Conservation (phyloP, 2,888 invertebrate species). For the Cephus pygmeus region DNA sequence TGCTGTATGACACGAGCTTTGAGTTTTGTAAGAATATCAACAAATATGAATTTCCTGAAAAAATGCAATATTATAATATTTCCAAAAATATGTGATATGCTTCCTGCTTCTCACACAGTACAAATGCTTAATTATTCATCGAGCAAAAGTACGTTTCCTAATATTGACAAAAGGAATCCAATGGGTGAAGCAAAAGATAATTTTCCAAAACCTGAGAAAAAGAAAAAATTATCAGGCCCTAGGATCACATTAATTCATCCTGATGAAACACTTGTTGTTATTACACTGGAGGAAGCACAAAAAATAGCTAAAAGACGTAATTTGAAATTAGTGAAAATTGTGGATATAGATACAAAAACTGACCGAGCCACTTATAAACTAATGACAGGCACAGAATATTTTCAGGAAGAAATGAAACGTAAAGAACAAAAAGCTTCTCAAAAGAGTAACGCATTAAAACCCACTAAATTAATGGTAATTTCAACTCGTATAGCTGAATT, state of each 20-base stretch:
- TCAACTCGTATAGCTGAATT: conserved; percentile 55
- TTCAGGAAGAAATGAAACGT: conserved; percentile 19
- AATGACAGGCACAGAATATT: conserved; percentile 70
- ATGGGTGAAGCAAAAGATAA: neutral
- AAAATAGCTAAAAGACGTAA: conserved; percentile 76
- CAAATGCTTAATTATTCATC: neutral
- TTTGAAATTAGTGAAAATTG: conserved; percentile 76
- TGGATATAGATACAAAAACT: conserved; percentile 76
- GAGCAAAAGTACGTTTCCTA: neutral
- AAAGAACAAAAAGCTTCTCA: conserved; percentile 32
- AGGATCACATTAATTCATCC: conserved; percentile 75
- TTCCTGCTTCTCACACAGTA: neutral
- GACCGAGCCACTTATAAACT: conserved; percentile 78
- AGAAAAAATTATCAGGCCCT: conserved; percentile 61
- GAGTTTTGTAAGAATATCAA: neutral
- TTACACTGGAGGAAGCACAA: conserved; percentile 76
- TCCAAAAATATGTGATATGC: neutral
- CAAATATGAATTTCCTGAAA: neutral
- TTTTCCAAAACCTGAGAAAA: conserved; percentile 41
- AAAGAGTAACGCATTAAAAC: conserved; percentile 32
- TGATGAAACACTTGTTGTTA: conserved; percentile 71
- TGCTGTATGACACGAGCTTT: neutral
- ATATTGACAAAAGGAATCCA: neutral
- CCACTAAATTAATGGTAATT: conserved; percentile 52
- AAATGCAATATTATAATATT: neutral